These are phyloP conservation scores for Ceyx cyanopectus DNA, from an alignment of 2,113 vertebrate species.

Conservation along the genomic window DNA sequence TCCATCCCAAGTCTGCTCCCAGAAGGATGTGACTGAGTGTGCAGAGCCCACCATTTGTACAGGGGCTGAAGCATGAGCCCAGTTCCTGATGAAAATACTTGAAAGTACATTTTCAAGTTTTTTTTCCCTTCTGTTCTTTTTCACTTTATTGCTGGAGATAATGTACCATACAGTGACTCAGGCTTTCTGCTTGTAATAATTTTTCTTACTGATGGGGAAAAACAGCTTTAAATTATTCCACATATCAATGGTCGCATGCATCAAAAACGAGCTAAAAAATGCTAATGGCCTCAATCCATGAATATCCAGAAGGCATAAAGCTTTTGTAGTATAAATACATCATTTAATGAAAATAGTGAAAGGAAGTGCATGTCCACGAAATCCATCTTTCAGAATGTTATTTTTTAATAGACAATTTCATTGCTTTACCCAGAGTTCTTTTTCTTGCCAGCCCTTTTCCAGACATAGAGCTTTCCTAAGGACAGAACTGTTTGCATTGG, in stretches of 20 bases:
- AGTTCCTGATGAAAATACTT: background rate
- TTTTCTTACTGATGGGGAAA: conserved; percentile 53
- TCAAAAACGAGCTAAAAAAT: conserved; percentile 50
- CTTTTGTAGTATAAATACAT: conserved; percentile 56
- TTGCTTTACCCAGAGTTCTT: conserved; percentile 15
- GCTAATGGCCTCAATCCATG: conserved; percentile 31
- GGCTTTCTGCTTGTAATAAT: conserved; percentile 27
- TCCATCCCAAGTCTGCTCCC: background rate
- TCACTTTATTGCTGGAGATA: background rate
- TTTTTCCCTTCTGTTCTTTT: background rate
- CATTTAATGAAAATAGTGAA: conserved; percentile 59
- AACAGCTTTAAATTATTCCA: conserved; percentile 18
- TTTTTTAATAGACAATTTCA: conserved; percentile 54
- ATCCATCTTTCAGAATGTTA: conserved; percentile 34
- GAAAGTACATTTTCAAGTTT: background rate
- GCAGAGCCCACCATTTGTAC: background rate
- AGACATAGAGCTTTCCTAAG: background rate
- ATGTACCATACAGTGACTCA: conserved; percentile 19
- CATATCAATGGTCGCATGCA: background rate
- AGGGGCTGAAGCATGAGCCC: background rate
- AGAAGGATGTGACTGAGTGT: background rate
- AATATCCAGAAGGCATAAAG: conserved; percentile 51
- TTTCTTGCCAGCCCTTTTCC: conserved; percentile 11
- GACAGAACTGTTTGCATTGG: background rate
- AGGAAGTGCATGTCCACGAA: conserved; percentile 37